Evolutionary conservation across 2,797 vertebrate species (phyloP), one percentile per base, ranked within the genome.

Genomic region (Chelmon rostratus): DNA sequence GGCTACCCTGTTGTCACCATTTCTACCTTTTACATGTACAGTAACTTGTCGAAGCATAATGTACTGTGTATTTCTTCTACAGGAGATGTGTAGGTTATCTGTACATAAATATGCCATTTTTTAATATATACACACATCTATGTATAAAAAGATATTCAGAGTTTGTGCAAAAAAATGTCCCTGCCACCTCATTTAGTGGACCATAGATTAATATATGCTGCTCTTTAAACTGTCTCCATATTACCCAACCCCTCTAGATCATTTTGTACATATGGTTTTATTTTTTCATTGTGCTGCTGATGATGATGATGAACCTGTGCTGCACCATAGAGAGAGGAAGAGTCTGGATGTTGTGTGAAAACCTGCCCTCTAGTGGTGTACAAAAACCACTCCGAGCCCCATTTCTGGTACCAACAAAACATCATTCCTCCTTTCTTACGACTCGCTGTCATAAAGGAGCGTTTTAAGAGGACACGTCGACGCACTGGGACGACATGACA

Each of bases 61-160:
- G 95, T 96, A 96, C 93, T 95, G 97, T 97, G 96, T 96, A 96
- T 97, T 98, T 97, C 95, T 97, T 97, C 97, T 97, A 93, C 93
- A 89, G 88, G 86, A 95, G 95, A 96, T 94, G 93, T 97, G 96
- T 97, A 97, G 96, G 96, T 95, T 96, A 96, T 96, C 95, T 99
- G 97, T 99, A 99, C 97, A 99, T 99, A 99, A 98, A 99, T 97
- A 98, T 95, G 94, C 84, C 85, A 89, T 95, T 96, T 95, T 92
- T 92, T 79, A 82, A 90, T 96, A 91, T 81, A 92, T 64, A 92
- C 74, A 89, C 58, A 90, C 90, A 93, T 92, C 73, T 93, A 93
- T 92, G 86, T 93, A 91, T 90, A 91, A 88, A 93, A 94, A 96
- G 96, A 96, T 97, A 96, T 93, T 94, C 95, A 96, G 95, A 96